Evolutionary conservation across 2,797 vertebrate genomes (phyloP).

Genomic region (Neostethus bicornis): DNA sequence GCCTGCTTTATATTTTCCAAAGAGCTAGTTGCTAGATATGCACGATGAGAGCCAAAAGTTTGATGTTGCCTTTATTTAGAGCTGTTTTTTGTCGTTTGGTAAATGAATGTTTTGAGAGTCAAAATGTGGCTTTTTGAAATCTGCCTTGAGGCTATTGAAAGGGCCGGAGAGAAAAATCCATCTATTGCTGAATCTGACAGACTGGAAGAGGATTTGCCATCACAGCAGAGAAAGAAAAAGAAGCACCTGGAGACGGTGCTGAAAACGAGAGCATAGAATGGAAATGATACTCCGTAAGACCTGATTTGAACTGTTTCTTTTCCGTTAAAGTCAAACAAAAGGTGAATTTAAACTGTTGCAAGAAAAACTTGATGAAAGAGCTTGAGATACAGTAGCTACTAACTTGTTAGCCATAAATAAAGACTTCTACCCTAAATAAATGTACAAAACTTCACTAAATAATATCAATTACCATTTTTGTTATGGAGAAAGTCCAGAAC

Average conservation of each 20-base stretch:
- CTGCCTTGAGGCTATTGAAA: conserved; percentile 8
- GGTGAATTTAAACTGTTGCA: no score
- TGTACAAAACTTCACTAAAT: no score
- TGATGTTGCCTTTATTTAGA: conserved; percentile 5
- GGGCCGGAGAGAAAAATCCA: conserved; percentile 8
- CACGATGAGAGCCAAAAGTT: conserved; percentile 11
- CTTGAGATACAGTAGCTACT: no score
- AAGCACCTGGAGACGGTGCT: background rate
- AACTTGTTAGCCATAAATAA: no score
- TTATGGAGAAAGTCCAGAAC: no score
- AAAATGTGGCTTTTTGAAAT: conserved; percentile 6
- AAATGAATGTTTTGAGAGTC: background rate
- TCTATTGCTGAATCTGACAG: conserved; percentile 28
- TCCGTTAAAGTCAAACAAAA: background rate
- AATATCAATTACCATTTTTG: no score
- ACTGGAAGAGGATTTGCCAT: conserved; percentile 7
- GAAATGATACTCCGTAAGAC: background rate
- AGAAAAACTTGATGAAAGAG: no score
- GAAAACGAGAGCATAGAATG: background rate
- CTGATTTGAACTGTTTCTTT: background rate
- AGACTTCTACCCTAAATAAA: no score
- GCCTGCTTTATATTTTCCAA: conserved; percentile 14
- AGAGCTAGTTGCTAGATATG: conserved; percentile 14
- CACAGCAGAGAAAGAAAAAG: background rate
- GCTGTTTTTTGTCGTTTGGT: background rate